A percentile compares a stretch with the other conserved stretches of the same genome.
These are phyloP conservation scores for Trinorchestia longiramus DNA, from an alignment of 1,140 invertebrate genomes.

Conservation along the genomic window DNA sequence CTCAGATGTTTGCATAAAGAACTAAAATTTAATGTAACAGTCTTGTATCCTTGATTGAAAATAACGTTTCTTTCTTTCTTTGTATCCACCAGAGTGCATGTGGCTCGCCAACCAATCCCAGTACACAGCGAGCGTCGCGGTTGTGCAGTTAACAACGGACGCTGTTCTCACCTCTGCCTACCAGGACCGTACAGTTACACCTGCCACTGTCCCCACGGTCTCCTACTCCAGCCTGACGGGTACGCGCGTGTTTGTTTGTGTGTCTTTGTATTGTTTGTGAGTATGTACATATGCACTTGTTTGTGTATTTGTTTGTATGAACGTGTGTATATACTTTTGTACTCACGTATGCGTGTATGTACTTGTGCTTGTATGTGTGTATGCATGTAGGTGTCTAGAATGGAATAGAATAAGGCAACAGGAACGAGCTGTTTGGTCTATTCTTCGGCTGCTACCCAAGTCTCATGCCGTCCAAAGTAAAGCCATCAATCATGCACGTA, in stretches of 20 bases:
- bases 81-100: conserved; percentile 76
- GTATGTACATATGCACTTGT: neutral
- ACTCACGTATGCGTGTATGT: too few relatives aligned
- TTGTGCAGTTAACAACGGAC: conserved; percentile 82
- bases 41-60: too few relatives aligned
- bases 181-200: conserved; percentile 71
- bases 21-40: too few relatives aligned
- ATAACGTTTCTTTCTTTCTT: neutral
- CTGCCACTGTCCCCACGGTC: conserved; percentile 69
- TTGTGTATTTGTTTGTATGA: neutral
- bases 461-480: too few relatives aligned
- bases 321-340: neutral
- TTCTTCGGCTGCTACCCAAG: too few relatives aligned
- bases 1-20: too few relatives aligned
- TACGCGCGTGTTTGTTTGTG: conserved; percentile 61
- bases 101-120: conserved; percentile 79
- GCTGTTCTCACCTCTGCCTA: conserved; percentile 91
- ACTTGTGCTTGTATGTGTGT: too few relatives aligned
- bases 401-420: too few relatives aligned
- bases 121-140: conserved; percentile 76
- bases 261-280: neutral
- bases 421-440: too few relatives aligned
- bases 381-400: too few relatives aligned
- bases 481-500: too few relatives aligned
- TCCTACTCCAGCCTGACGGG: conserved; percentile 66